Percentiles rank a stretch among this genome's conserved stretches.
Evolutionary conservation across 2,113 vertebrate genomes (phyloP).

Genomic region (Anolis carolinensis): DNA sequence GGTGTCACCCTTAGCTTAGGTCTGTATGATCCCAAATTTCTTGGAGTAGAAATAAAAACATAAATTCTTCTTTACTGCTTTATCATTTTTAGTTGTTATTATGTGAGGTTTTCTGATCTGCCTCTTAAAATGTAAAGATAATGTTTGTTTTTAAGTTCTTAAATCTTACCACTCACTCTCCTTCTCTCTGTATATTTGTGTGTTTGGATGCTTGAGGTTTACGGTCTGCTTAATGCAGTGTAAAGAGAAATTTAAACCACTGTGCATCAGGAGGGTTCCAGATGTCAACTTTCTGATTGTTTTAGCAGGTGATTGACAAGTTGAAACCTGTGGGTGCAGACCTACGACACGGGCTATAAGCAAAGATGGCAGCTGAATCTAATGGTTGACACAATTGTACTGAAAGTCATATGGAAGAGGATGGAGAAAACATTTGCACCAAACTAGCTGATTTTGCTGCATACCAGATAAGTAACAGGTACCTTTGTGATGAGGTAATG

Average conservation of each 20-base stretch:
- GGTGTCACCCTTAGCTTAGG: constrained; percentile 64
- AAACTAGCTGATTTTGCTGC: background rate
- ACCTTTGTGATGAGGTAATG: background rate
- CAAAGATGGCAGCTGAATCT: background rate
- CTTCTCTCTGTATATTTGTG: background rate
- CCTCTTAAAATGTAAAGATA: constrained; percentile 6
- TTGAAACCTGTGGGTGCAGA: background rate
- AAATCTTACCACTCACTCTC: constrained; percentile 1
- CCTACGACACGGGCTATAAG: background rate
- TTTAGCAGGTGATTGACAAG: background rate
- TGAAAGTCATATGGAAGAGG: background rate
- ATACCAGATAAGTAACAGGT: background rate
- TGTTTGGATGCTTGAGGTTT: background rate
- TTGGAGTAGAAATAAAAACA: background rate
- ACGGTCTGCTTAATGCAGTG: background rate
- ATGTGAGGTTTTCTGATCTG: constrained; percentile 22
- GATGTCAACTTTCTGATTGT: background rate
- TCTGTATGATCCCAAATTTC: background rate
- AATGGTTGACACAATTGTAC: background rate
- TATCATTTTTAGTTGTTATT: background rate
- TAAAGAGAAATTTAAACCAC: background rate
- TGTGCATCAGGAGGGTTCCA: background rate
- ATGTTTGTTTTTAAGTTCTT: background rate
- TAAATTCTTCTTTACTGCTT: background rate
- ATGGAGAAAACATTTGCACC: background rate